A percentile compares a stretch with the other conserved stretches of the same genome.
These are phyloP conservation scores for Lagopus leucura DNA, from an alignment of 2,113 vertebrate genomes.

Conservation along the genomic window DNA sequence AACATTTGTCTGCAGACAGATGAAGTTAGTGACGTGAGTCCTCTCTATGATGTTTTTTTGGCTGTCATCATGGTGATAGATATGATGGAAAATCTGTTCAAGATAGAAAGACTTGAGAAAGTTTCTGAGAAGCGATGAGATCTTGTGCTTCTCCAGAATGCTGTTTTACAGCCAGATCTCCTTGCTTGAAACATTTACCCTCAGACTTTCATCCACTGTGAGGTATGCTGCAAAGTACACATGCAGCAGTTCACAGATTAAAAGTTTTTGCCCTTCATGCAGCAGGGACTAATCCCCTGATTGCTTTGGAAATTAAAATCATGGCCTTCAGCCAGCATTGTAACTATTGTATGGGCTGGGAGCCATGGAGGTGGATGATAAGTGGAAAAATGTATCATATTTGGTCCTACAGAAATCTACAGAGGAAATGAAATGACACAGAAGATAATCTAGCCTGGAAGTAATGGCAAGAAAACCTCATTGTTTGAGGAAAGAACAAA, in stretches of 20 bases:
- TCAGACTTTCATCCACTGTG: constrained; percentile 6
- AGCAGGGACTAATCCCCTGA: constrained; percentile 27
- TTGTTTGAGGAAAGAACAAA: neutral
- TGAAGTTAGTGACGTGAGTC: constrained; percentile 17
- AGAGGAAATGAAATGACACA: neutral
- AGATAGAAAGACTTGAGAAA: neutral
- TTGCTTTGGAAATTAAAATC: constrained; percentile 49
- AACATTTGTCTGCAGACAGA: constrained; percentile 7
- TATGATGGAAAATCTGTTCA: constrained; percentile 12
- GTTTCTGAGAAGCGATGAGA: neutral
- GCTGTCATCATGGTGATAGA: constrained; percentile 30
- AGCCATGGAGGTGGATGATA: neutral
- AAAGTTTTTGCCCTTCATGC: neutral
- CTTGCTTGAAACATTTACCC: constrained; percentile 41
- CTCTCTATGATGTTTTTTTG: neutral
- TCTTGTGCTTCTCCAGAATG: neutral
- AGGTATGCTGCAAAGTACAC: constrained; percentile 37
- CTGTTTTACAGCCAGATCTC: constrained; percentile 16
- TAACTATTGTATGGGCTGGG: neutral
- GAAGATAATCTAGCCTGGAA: neutral
- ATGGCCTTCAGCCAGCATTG: neutral
- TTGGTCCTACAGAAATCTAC: neutral
- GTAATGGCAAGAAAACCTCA: neutral
- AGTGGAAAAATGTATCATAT: neutral
- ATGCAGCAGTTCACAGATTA: constrained; percentile 39